A percentile compares a stretch with the other conserved stretches of the same genome.
phyloP scores from a whole-genome alignment of 2,797 vertebrate genomes.

The Myotis daubentonii region DNA sequence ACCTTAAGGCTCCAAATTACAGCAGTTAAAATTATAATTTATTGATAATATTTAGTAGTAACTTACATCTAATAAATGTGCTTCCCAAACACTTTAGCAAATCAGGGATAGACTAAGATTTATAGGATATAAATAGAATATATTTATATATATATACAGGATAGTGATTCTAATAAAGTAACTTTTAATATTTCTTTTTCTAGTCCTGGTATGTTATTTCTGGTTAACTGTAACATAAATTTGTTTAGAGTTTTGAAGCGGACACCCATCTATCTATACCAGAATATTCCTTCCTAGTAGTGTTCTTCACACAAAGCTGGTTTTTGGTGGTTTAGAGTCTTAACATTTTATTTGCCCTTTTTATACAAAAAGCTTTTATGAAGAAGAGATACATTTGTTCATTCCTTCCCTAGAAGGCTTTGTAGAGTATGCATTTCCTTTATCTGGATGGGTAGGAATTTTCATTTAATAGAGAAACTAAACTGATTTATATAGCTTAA shows the following conservation, averaged over 20 bases:
- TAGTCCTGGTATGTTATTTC: neutral
- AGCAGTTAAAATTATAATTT: constrained; percentile 20
- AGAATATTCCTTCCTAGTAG: neutral
- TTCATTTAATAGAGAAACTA: constrained; percentile 48
- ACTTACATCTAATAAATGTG: constrained; percentile 51
- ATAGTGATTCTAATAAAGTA: constrained; percentile 26
- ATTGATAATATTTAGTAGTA: neutral
- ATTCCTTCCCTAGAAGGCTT: neutral
- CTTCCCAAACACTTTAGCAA: constrained; percentile 4
- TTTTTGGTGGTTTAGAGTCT: constrained; percentile 17
- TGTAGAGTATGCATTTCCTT: neutral
- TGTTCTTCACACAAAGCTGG: constrained; percentile 36
- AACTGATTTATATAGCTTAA: constrained; percentile 33
- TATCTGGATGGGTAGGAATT: neutral
- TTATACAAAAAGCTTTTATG: neutral
- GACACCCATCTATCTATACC: neutral
- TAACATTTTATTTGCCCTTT: constrained; percentile 9
- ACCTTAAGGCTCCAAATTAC: constrained; percentile 35
- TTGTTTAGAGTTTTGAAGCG: constrained; percentile 20
- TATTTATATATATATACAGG: neutral
- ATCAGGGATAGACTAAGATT: constrained; percentile 1
- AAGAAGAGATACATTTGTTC: constrained; percentile 16
- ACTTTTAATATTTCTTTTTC: neutral
- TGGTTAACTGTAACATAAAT: constrained; percentile 36
- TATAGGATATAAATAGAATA: neutral